Base-by-base conservation (phyloP, 2,888 invertebrate genomes). In the Erebia palarica region DNA sequence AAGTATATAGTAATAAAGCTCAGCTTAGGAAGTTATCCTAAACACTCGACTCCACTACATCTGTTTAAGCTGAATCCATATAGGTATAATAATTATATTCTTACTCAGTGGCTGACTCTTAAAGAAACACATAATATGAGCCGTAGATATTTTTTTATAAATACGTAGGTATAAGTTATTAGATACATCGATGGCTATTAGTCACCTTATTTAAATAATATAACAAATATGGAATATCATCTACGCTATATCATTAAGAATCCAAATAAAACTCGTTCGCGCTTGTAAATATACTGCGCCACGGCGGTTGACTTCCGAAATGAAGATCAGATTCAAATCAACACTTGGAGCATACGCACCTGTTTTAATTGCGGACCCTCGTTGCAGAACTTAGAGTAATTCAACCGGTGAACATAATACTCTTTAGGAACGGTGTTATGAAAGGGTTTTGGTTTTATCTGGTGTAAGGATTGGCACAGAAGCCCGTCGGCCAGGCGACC, bases 401-500 rank as follows among this genome's bases (percentile, higher is more conserved):
- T 21, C 14, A 21, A 63, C 7, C 61, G 47, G 21, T 11, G 47
- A 11, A 63, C 47, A 7, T 14, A 3, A 14, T 18, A 21, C 13
- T 18, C 13, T 8, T 18, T 10, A 65, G 49, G 65, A 53, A n/a
- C 55, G 69, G 61, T 55, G 27, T 73, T 72, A 66, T 71, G 74
- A 75, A 75, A 74, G 73, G 72, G 71, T 67, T 55, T 67, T 57
- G 72, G 71, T 67, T 55, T 63, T 57, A 68, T 69, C 70, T 66
- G 69, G 72, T 70, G 64, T 70, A 72, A 73, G 73, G 75, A 70
- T 74, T 65, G 70, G 60, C 66, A 71, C 58, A 73, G 67, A 57
- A 51, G 70, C 67, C 64, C 69, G 63, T 64, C 16, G 68, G 68
- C 65, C 42, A 55, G 61, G 71, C 69, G 66, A 59, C 53, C 69